Evolutionary conservation across 2,888 invertebrate genomes (phyloP).

Genomic region (Glaucopsyche alexis): DNA sequence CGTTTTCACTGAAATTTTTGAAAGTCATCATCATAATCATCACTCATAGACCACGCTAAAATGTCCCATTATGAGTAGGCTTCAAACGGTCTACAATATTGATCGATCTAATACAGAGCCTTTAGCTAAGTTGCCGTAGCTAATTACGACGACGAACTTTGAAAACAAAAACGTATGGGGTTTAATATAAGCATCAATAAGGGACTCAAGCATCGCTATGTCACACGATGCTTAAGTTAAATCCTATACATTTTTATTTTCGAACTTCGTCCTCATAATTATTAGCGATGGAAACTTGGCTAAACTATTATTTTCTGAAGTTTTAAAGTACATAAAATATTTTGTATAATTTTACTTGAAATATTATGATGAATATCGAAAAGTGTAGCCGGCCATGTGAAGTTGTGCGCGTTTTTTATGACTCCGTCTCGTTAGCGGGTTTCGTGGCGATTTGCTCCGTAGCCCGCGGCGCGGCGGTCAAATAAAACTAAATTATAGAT

Average conservation of each 20-base stretch:
- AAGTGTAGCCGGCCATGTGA: conserved; percentile 42
- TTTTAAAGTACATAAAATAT: background rate
- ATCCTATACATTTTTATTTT: no score
- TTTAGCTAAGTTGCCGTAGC: no score
- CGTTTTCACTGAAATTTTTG: conserved; percentile 19
- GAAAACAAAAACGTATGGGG: no score
- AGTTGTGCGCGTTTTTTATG: conserved; percentile 62
- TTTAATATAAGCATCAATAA: no score
- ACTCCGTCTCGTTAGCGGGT: conserved; percentile 66
- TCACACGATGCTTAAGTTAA: no score
- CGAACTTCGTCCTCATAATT: no score
- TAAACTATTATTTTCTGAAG: background rate
- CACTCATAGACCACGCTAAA: background rate
- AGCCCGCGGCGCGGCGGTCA: conserved; percentile 57
- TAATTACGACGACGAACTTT: no score
- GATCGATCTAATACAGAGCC: no score
- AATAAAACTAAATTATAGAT: conserved; percentile 74
- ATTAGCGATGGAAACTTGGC: no score
- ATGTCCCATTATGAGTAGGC: no score
- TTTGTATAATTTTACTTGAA: background rate
- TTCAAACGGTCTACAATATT: no score
- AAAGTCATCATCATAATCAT: background rate
- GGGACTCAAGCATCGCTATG: no score
- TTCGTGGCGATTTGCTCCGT: conserved; percentile 58
- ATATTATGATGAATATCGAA: conserved; percentile 36